Evolutionary conservation across 2,113 vertebrate species (phyloP), one percentile per base, ranked within the genome.

Genomic region (Rynchops niger): DNA sequence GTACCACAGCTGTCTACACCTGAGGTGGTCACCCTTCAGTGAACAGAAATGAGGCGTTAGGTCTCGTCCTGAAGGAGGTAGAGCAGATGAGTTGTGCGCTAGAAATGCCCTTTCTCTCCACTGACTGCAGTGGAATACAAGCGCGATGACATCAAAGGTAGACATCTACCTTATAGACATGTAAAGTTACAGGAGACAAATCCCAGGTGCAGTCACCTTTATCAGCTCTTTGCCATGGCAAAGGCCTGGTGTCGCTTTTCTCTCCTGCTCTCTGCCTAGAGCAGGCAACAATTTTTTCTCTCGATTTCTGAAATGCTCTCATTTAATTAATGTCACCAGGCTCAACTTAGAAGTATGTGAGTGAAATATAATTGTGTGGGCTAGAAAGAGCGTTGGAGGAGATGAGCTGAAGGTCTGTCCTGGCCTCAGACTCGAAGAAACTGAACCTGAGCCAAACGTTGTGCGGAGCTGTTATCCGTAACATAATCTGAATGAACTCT

Each of bases 311-410:
- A 96, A 93, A 93, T 66, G 66, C 73, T 96, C 71, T 88, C 87
- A 73, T 93, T 95, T 96, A 95, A 96, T 96, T 96, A 96, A 94
- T 88, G 88, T 96, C 90, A 93, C 87, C 7, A 6, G 87, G 74
- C 90, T 95, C 66, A 62, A 49, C 17, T 9, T 69, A 50, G 90
- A 90, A 86, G 61, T 91, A 88, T 96, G 66, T 91, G 82, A 96
- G 81, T 74, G 84, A 95, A 96, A 86, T 95, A 56, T n/a, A 95
- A 95, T 93, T 94, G 42, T 59, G 78, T 53, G 70, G 95, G 86
- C 92, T 72, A 90, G 69, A 43, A 90, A 93, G 22, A 72, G 72
- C 93, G 83, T 77, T 0, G 2, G 30, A 90, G 81, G 53, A 81
- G 72, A 80, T 86, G 84, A 82, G 66, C 82, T 78, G 91, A 91